These are phyloP conservation scores for Halcyon senegalensis DNA, from an alignment of 2,113 vertebrate species.

Conservation along the genomic window DNA sequence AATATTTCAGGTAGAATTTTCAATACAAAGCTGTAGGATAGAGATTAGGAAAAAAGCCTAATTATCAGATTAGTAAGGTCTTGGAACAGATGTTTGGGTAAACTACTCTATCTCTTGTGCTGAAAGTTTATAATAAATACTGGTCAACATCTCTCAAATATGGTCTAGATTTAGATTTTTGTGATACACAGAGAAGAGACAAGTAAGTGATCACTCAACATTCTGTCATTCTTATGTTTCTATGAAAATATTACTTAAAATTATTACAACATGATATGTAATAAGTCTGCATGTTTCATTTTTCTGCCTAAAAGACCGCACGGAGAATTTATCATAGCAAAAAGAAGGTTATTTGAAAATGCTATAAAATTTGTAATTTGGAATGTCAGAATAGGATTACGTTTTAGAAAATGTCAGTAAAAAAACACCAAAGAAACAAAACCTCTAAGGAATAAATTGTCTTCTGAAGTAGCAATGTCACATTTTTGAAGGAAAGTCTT, in stretches of 20 bases:
- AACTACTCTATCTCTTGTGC: not conserved
- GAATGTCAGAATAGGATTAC: not conserved
- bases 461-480: not conserved
- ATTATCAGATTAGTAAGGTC: not conserved
- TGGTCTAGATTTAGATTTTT: not conserved
- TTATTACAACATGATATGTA: not conserved
- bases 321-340: not conserved
- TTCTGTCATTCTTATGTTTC: not conserved
- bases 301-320: not conserved
- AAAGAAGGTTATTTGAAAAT: not conserved
- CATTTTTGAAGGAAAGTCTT: not conserved
- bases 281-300: accelerated
- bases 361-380: not conserved
- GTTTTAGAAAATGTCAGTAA: not conserved
- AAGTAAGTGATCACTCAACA: not conserved
- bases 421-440: not conserved
- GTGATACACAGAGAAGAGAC: not conserved
- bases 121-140: not conserved
- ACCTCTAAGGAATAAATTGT: not conserved
- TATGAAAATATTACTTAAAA: not conserved
- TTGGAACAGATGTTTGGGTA: not conserved
- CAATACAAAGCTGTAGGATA: not conserved
- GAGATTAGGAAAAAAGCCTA: not conserved
- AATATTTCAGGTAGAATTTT: not conserved
- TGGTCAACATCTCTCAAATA: not conserved